Conservation (phyloP, 92 coral and sea anemone species). For the Montipora capitata region DNA sequence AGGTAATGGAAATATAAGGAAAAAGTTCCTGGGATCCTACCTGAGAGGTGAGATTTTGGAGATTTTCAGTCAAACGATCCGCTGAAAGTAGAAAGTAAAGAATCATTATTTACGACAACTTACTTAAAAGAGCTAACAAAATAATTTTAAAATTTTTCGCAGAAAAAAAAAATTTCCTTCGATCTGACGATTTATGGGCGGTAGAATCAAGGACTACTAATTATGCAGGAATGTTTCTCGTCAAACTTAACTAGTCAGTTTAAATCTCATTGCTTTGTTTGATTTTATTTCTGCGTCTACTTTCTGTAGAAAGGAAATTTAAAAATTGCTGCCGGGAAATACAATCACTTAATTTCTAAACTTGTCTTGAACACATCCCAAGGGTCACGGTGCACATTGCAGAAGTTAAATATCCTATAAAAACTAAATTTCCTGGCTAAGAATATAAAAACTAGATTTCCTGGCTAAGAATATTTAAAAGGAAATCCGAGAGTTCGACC, state of each 20-base stretch:
- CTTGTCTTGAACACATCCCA: too few species aligned
- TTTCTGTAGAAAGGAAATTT: too few species aligned
- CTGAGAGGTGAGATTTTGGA: constrained; percentile 87
- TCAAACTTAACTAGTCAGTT: background rate
- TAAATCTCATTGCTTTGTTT: too few species aligned
- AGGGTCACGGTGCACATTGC: too few species aligned
- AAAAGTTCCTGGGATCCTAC: constrained; percentile 11
- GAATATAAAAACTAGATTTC: too few species aligned
- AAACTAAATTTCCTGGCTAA: too few species aligned
- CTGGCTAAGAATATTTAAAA: too few species aligned
- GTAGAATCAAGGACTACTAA: background rate
- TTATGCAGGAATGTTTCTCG: background rate
- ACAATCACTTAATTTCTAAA: too few species aligned
- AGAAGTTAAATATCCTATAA: too few species aligned
- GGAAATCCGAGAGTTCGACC: too few species aligned
- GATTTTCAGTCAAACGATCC: constrained; percentile 83
- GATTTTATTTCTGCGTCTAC: too few species aligned
- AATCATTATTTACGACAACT: background rate
- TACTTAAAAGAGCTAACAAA: background rate
- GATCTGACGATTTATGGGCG: background rate
- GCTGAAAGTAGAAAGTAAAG: constrained; percentile 35
- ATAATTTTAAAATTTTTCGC: background rate
- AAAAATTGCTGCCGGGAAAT: too few species aligned
- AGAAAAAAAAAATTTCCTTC: background rate
- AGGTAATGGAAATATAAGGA: background rate